Conservation (phyloP, 2,797 vertebrate genomes). For the Anguilla anguilla region DNA sequence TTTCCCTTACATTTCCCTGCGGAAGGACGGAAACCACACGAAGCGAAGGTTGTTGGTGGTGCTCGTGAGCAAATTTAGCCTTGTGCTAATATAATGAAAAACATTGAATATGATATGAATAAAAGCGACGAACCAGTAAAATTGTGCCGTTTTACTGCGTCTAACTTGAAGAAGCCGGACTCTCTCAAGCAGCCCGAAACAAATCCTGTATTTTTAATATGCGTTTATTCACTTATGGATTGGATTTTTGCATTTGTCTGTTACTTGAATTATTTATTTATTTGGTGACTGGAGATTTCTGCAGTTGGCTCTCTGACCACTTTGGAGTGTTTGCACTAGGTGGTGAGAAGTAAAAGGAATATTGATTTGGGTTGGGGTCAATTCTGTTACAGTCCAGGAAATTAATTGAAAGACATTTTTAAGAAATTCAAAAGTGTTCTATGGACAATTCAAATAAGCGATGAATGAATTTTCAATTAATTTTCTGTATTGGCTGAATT, state of each 20-base stretch:
- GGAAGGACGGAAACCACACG: neutral
- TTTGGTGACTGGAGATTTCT: conserved; percentile 59
- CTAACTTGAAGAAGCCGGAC: neutral
- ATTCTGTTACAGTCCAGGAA: too few relatives aligned
- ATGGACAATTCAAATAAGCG: neutral
- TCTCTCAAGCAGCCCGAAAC: conserved; percentile 33
- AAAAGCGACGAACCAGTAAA: neutral
- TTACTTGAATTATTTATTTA: conserved; percentile 76
- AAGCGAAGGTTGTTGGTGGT: neutral
- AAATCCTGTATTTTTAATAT: conserved; percentile 48
- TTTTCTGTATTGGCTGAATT: neutral
- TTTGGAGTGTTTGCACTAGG: conserved; percentile 44
- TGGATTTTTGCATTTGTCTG: conserved; percentile 72
- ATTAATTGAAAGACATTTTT: neutral
- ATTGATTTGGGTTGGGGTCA: conserved; percentile 17
- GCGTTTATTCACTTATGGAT: conserved; percentile 74
- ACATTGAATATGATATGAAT: neutral
- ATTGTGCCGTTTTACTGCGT: neutral
- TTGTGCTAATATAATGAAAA: neutral
- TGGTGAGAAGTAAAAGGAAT: conserved; percentile 46
- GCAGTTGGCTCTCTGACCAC: conserved; percentile 47
- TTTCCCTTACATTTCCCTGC: neutral
- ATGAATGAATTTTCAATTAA: neutral
- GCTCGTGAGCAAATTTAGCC: neutral
- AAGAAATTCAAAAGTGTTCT: neutral